Conservation (phyloP, 2,797 vertebrate genomes). For the Fringilla coelebs region DNA sequence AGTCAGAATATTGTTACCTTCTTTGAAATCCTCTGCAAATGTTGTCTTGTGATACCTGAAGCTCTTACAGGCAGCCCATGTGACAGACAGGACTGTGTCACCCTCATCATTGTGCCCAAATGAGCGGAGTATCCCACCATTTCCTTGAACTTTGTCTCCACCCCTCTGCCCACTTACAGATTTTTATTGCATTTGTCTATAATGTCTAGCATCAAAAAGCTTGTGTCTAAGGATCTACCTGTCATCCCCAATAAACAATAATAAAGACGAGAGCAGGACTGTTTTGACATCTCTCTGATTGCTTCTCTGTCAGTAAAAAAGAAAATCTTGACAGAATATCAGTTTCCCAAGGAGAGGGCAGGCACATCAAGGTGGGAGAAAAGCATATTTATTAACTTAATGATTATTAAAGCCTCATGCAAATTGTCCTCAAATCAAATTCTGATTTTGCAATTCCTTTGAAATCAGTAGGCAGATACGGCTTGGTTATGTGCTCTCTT, state of each 20-base stretch:
- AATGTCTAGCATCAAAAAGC: neutral
- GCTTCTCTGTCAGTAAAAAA: neutral
- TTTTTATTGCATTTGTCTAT: neutral
- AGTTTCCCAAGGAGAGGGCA: neutral
- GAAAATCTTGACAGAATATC: neutral
- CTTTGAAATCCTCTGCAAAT: neutral
- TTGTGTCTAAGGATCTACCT: neutral
- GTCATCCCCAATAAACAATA: neutral
- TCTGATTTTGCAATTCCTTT: neutral
- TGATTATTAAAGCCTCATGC: neutral
- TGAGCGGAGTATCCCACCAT: neutral
- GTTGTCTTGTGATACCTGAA: neutral
- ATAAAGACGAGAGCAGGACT: neutral
- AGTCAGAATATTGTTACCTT: neutral
- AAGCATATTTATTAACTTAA: neutral
- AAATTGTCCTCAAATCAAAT: neutral
- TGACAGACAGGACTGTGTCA: fast-evolving
- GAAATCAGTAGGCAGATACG: neutral
- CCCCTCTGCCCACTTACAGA: neutral
- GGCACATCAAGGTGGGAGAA: neutral
- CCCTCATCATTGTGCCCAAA: neutral
- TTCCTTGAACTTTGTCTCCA: neutral
- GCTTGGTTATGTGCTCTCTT: neutral
- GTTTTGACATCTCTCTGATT: neutral
- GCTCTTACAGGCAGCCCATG: neutral